Conservation (phyloP, 2,113 vertebrate genomes). For the Hemibagrus wyckioides region DNA sequence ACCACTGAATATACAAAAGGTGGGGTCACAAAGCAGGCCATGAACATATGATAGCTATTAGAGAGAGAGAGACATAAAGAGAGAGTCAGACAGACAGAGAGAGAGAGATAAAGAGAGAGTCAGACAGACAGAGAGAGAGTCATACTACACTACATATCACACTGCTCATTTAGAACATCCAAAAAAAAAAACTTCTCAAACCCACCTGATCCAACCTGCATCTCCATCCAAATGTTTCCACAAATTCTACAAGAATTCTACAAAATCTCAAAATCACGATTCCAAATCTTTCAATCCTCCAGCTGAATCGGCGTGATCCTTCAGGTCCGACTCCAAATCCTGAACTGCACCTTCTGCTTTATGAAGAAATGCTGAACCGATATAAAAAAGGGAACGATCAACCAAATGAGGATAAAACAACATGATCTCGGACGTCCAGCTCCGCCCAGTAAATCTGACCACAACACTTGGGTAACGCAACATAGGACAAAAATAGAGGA, state of each 20-base stretch:
- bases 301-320: neutral
- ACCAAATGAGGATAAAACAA: neutral
- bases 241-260: neutral
- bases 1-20: neutral
- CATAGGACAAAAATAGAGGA: neutral
- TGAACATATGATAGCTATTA: neutral
- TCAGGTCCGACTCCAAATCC: neutral
- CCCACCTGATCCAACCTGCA: slow-evolving; percentile 18
- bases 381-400: slow-evolving; percentile 12
- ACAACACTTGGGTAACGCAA: slow-evolving; percentile 8
- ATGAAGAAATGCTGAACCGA: neutral
- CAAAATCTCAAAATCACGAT: neutral
- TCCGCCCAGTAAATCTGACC: slow-evolving; percentile 10
- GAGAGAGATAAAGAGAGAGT: neutral
- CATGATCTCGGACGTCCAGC: slow-evolving; percentile 16
- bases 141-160: too few relatives aligned
- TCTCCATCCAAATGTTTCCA: neutral
- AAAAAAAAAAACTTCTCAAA: neutral
- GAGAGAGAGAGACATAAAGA: neutral
- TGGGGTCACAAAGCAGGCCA: neutral
- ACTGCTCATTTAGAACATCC: neutral
- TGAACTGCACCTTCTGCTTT: neutral
- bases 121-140: neutral
- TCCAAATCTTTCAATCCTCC: neutral
- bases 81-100: neutral